These are phyloP conservation scores for Ammodytes marinus DNA, from an alignment of 2,113 vertebrate genomes.

Conservation along the genomic window DNA sequence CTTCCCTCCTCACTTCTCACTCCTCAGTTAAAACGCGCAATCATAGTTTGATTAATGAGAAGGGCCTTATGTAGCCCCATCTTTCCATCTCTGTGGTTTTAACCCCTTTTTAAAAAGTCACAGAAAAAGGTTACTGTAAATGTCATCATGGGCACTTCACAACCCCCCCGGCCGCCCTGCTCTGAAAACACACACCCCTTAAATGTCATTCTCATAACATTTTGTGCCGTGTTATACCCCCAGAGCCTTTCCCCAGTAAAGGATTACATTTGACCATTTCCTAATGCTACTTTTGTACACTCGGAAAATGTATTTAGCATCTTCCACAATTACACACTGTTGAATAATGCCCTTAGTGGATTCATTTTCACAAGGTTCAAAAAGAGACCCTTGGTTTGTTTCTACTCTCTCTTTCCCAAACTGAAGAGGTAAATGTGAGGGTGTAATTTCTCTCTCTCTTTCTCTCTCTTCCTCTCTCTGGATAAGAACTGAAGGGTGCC, in stretches of 20 bases:
- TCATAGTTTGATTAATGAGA: slow-evolving; percentile 77
- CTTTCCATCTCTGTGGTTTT: slow-evolving; percentile 76
- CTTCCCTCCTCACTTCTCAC: slow-evolving; percentile 10
- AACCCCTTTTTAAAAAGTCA: slow-evolving; percentile 80
- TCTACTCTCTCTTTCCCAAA: not conserved
- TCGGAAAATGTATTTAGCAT: slow-evolving; percentile 7
- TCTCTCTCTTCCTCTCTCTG: slow-evolving; percentile 1
- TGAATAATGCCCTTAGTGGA: slow-evolving; percentile 54
- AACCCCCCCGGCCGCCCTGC: slow-evolving; percentile 41
- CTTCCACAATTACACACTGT: slow-evolving; percentile 44
- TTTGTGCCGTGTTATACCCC: slow-evolving; percentile 49
- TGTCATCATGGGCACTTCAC: slow-evolving; percentile 71
- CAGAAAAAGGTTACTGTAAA: slow-evolving; percentile 78
- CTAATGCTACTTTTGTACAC: slow-evolving; percentile 27
- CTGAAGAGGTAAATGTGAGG: slow-evolving; percentile 27
- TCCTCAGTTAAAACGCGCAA: slow-evolving; percentile 56
- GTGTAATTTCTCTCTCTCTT: not conserved
- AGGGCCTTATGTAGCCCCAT: slow-evolving; percentile 52
- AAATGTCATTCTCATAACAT: slow-evolving; percentile 80
- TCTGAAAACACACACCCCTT: slow-evolving; percentile 44
- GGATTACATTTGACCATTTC: slow-evolving; percentile 52
- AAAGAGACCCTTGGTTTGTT: slow-evolving; percentile 12
- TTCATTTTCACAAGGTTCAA: slow-evolving; percentile 26
- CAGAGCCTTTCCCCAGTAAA: slow-evolving; percentile 46
- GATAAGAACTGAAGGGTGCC: not conserved